Conservation (phyloP, 35 echinoderm and acorn worm species). For the Hemicentrotus pulcherrimus region DNA sequence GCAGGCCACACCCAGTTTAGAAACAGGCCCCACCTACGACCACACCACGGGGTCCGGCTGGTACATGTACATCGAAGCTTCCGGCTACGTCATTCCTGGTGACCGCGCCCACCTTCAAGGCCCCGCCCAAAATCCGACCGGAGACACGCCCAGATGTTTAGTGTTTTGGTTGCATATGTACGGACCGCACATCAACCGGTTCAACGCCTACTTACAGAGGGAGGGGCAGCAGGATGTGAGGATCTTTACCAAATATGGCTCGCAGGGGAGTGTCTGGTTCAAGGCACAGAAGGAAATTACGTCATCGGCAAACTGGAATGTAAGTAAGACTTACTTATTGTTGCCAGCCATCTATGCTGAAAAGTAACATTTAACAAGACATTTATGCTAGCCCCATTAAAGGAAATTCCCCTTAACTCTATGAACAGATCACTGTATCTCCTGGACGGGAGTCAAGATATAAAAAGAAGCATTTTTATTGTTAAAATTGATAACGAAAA, state of each 20-base stretch:
- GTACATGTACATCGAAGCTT: slow-evolving; percentile 76
- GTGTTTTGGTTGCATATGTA: slow-evolving; percentile 94
- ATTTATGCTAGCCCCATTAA: too few relatives aligned
- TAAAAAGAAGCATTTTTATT: too few relatives aligned
- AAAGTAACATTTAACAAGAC: too few relatives aligned
- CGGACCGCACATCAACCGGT: slow-evolving; percentile 68
- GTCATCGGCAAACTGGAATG: slow-evolving; percentile 50
- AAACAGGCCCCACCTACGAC: slow-evolving; percentile 66
- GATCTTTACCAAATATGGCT: slow-evolving; percentile 76
- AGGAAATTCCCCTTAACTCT: too few relatives aligned
- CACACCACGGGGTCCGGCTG: slow-evolving; percentile 65
- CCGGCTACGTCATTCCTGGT: not conserved
- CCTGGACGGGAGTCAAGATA: too few relatives aligned
- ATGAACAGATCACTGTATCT: too few relatives aligned
- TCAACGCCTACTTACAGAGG: slow-evolving; percentile 66
- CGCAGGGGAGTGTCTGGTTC: slow-evolving; percentile 88
- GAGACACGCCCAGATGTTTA: slow-evolving; percentile 45
- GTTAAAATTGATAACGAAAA: too few relatives aligned
- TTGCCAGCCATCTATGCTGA: too few relatives aligned
- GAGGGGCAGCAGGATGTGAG: slow-evolving; percentile 41
- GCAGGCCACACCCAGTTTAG: slow-evolving; percentile 53
- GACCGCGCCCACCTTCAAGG: slow-evolving; percentile 72
- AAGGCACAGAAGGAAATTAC: slow-evolving; percentile 55
- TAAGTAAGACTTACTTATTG: slow-evolving; percentile 27
- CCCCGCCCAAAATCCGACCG: slow-evolving; percentile 44